Percentiles rank a stretch among this genome's conserved stretches.
Conservation (phyloP, 2,888 invertebrate genomes). For the Caenorhabditis angaria region DNA sequence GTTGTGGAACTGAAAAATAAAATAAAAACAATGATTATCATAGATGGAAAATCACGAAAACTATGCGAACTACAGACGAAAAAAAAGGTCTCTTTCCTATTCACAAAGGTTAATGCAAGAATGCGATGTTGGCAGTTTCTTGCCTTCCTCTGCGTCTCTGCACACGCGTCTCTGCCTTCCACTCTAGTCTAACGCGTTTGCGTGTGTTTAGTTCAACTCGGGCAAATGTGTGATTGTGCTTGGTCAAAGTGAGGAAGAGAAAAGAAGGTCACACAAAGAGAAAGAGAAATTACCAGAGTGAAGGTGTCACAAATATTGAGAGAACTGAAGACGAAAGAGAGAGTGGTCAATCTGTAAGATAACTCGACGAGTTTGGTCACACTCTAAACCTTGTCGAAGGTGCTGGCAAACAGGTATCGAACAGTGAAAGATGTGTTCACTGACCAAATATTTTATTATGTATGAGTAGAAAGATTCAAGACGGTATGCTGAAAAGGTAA, state of each 20-base stretch:
- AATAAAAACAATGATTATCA: conserved; percentile 12
- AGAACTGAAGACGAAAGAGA: conserved; percentile 15
- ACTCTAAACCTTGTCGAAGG: conserved; percentile 13
- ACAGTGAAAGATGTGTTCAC: no score
- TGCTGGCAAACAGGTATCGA: background rate
- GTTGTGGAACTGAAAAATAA: background rate
- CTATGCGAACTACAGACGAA: conserved; percentile 9
- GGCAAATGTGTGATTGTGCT: conserved; percentile 23
- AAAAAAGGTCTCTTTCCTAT: conserved; percentile 12
- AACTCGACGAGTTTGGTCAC: conserved; percentile 23
- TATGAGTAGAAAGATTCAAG: no score
- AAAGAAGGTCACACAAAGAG: conserved; percentile 21
- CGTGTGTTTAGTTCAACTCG: conserved; percentile 19
- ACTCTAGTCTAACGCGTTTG: background rate
- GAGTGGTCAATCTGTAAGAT: conserved; percentile 16
- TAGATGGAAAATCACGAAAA: conserved; percentile 6
- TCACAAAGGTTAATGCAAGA: conserved; percentile 13
- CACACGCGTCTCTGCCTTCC: background rate
- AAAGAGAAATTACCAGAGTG: conserved; percentile 11
- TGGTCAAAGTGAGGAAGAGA: conserved; percentile 22
- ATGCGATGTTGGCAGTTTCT: conserved; percentile 9
- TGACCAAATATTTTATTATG: no score
- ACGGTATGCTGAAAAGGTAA: no score
- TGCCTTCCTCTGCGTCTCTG: conserved; percentile 7
- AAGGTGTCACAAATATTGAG: conserved; percentile 9